Evolutionary conservation across 1,140 invertebrate species (phyloP).

Genomic region (Drosophila pallidifrons): DNA sequence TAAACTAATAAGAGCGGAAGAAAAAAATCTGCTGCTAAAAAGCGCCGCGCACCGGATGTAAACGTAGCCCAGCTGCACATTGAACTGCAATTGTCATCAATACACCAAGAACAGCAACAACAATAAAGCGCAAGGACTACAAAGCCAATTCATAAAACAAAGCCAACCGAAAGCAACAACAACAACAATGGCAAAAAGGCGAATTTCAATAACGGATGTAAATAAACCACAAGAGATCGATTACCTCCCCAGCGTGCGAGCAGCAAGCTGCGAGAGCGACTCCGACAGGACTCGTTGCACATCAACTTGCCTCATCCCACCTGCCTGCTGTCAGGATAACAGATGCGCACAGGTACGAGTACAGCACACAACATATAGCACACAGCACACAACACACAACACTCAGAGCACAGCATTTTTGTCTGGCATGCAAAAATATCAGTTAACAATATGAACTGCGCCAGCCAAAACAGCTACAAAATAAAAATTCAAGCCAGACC

Average conservation of each 20-base stretch:
- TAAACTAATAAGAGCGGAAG: conserved; percentile 37
- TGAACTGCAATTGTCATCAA: conserved; percentile 80
- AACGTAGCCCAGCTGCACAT: conserved; percentile 72
- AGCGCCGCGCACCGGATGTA: conserved; percentile 66
- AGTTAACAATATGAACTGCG: conserved; percentile 62
- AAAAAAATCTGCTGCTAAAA: conserved; percentile 69
- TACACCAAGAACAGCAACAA: conserved; percentile 36
- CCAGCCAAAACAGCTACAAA: conserved; percentile 26
- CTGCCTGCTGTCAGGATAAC: conserved; percentile 74
- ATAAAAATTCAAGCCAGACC: conserved; percentile 50
- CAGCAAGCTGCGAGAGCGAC: conserved; percentile 26
- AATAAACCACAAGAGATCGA: conserved; percentile 82
- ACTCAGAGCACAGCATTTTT: conserved; percentile 32
- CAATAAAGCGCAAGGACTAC: conserved; percentile 34
- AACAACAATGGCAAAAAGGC: conserved; percentile 58
- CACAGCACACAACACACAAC: conserved; percentile 29
- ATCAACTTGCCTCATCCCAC: conserved; percentile 23
- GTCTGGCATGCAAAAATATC: conserved; percentile 68
- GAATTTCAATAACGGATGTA: conserved; percentile 81
- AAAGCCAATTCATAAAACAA: conserved; percentile 77
- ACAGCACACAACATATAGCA: conserved; percentile 47
- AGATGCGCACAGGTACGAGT: conserved; percentile 74
- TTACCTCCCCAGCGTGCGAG: conserved; percentile 72
- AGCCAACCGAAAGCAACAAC: conserved; percentile 52
- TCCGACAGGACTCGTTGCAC: conserved; percentile 16